A percentile compares a stretch with the other conserved stretches of the same genome.
These are phyloP conservation scores for Rhagonycha fulva DNA, from an alignment of 2,888 invertebrate species.

Conservation along the genomic window DNA sequence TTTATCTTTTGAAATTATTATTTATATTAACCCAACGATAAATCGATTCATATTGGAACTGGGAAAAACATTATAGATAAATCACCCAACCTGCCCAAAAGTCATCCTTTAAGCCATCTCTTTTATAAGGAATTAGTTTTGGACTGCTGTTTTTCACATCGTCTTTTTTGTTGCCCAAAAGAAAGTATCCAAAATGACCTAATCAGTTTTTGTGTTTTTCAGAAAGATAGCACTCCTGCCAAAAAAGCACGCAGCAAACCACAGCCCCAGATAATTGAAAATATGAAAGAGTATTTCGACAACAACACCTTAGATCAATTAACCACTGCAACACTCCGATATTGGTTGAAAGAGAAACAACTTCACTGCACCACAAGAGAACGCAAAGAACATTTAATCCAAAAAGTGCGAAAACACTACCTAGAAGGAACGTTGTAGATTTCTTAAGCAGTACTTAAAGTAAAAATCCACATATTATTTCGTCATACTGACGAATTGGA, in stretches of 20 bases:
- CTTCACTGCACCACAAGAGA: constrained; percentile 37
- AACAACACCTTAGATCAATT: constrained; percentile 35
- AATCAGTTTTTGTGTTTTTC: neutral
- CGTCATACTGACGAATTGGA: neutral
- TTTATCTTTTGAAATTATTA: no score
- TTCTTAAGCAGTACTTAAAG: neutral
- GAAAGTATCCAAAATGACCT: neutral
- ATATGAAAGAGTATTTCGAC: constrained; percentile 37
- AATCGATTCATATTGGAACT: no score
- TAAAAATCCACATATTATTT: neutral
- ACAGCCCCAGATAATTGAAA: constrained; percentile 32
- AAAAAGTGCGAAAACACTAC: constrained; percentile 35
- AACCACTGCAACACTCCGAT: constrained; percentile 33
- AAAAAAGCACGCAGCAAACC: constrained; percentile 35
- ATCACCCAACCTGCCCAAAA: no score
- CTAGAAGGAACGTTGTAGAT: constrained; percentile 1
- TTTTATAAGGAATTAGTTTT: no score
- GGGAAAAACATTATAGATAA: no score
- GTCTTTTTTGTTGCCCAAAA: no score
- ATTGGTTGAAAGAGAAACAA: constrained; percentile 35
- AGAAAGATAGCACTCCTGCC: constrained; percentile 13
- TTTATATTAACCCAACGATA: no score
- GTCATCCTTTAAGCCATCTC: no score
- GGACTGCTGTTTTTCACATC: no score
- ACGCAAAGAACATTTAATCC: constrained; percentile 35